These are phyloP conservation scores for Sturnus vulgaris DNA, from an alignment of 2,113 vertebrate genomes.

Conservation along the genomic window DNA sequence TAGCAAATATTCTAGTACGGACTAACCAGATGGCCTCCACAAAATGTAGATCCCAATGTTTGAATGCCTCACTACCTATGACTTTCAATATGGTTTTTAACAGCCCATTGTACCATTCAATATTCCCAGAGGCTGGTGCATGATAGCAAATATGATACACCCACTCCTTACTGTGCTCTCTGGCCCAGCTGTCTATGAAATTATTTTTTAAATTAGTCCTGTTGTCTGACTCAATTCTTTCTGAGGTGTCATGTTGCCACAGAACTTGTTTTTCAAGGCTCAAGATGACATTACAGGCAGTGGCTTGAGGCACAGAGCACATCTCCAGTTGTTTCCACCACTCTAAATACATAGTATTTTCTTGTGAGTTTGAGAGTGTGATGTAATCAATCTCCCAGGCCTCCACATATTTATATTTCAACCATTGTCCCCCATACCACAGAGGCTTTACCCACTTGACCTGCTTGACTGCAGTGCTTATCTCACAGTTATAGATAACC, in stretches of 20 bases:
- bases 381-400: neutral
- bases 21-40: neutral
- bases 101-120: neutral
- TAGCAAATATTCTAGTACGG: neutral
- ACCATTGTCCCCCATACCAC: too few species aligned
- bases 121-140: neutral
- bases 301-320: neutral
- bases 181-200: neutral
- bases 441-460: neutral
- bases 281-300: neutral
- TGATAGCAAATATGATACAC: neutral
- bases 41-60: neutral
- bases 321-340: neutral
- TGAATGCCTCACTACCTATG: neutral
- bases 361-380: neutral
- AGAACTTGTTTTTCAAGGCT: neutral
- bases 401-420: neutral
- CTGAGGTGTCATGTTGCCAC: neutral
- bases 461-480: neutral
- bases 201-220: neutral
- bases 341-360: neutral
- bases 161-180: neutral
- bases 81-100: neutral
- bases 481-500: neutral
- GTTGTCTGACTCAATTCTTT: neutral